Conservation (phyloP, 2,888 invertebrate genomes). For the Hypsopygia costalis region DNA sequence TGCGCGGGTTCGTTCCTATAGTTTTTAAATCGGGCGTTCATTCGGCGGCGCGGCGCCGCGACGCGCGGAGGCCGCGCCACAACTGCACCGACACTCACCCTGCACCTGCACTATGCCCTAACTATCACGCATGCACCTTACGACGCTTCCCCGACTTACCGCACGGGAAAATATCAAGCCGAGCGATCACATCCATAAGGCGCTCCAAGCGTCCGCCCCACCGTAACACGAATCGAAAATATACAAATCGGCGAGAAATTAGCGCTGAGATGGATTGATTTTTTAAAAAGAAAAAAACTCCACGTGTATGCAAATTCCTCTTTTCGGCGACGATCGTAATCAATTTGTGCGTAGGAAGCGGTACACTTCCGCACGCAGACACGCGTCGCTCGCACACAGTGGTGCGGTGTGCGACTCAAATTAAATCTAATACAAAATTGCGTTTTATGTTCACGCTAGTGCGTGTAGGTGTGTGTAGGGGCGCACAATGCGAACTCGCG, state of each 20-base stretch:
- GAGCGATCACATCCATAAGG: background rate
- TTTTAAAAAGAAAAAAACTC: constrained; percentile 41
- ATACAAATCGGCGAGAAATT: constrained; percentile 35
- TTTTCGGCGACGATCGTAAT: constrained; percentile 75
- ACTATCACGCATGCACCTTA: constrained; percentile 61
- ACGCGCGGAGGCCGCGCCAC: constrained; percentile 59
- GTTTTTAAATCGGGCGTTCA: constrained; percentile 79
- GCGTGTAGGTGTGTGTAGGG: constrained; percentile 68
- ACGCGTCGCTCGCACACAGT: constrained; percentile 37
- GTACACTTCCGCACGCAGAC: constrained; percentile 52
- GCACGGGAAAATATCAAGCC: background rate
- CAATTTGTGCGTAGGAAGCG: constrained; percentile 77
- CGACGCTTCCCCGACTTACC: constrained; percentile 9
- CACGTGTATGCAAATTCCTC: constrained; percentile 74
- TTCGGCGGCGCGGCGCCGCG: constrained; percentile 72
- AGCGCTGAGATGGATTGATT: constrained; percentile 41
- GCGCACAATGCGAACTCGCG: constrained; percentile 69
- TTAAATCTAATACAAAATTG: constrained; percentile 81
- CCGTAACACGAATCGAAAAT: background rate
- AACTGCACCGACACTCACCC: constrained; percentile 44
- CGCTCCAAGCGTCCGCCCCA: background rate
- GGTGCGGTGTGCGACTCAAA: constrained; percentile 55
- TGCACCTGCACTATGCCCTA: constrained; percentile 40
- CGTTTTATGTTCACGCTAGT: constrained; percentile 77
- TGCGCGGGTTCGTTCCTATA: constrained; percentile 76